Evolutionary conservation across 2,113 vertebrate genomes (phyloP).

Genomic region (Mus pahari): DNA sequence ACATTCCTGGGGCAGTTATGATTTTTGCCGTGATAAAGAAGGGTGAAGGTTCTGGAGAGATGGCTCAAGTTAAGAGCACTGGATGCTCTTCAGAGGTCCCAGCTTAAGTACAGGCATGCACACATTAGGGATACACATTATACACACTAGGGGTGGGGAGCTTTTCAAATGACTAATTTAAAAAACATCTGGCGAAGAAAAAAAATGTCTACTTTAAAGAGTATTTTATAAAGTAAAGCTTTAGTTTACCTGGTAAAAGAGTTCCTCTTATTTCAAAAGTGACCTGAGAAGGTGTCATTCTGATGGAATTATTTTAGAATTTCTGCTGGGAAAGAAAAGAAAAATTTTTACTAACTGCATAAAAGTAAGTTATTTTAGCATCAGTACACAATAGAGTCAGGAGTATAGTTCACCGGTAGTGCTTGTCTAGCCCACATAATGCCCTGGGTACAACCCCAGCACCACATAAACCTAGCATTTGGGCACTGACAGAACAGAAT

Average conservation of each 20-base stretch:
- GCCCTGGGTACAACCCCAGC: not conserved
- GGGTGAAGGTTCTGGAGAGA: not conserved
- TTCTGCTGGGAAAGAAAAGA: slow-evolving; percentile 71
- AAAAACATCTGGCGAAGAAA: not conserved
- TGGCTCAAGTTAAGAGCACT: not conserved
- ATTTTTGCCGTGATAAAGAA: not conserved
- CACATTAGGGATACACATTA: not conserved
- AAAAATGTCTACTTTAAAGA: slow-evolving; percentile 37
- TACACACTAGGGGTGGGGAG: not conserved
- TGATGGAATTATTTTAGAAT: slow-evolving; percentile 78
- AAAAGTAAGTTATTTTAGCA: not conserved
- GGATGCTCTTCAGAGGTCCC: not conserved
- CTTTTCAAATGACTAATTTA: not conserved
- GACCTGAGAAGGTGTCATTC: slow-evolving; percentile 92
- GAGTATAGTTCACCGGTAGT: not conserved
- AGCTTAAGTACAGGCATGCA: not conserved
- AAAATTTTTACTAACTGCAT: not conserved
- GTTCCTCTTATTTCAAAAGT: slow-evolving; percentile 92
- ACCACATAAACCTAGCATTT: not conserved
- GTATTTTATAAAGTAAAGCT: slow-evolving; percentile 50
- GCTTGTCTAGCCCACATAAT: not conserved
- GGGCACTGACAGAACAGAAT: not conserved
- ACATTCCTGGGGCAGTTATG: not conserved
- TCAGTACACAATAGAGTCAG: not conserved
- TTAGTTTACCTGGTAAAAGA: slow-evolving; percentile 89